Evolutionary conservation across 2,797 vertebrate species (phyloP).

Genomic region (Tauraco hartlaubi): DNA sequence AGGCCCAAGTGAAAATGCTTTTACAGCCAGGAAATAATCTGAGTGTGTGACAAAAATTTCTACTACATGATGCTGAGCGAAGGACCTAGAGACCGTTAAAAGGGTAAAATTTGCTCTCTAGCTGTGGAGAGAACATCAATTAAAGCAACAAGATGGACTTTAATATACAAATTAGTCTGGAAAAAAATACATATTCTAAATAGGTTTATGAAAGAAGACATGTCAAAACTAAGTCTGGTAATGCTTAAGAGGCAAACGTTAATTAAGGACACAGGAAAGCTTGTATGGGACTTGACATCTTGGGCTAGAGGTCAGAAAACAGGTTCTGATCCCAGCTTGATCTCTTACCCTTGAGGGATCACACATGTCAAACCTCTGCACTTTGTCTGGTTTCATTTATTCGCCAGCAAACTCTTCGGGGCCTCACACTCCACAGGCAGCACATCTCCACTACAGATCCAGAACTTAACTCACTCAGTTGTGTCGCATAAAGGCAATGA

Average conservation of each 20-base stretch:
- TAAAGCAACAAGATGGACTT: background rate
- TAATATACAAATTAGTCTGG: background rate
- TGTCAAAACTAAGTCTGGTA: background rate
- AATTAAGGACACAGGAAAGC: background rate
- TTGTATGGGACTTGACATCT: background rate
- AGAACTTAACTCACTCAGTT: accelerated
- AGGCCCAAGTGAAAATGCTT: background rate
- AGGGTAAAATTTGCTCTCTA: background rate
- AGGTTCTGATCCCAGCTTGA: background rate
- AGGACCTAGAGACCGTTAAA: background rate
- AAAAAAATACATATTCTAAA: background rate
- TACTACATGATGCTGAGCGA: background rate
- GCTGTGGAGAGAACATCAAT: background rate
- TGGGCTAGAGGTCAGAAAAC: background rate
- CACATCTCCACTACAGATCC: background rate
- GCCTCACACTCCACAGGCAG: background rate
- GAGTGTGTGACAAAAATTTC: background rate
- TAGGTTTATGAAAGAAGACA: background rate
- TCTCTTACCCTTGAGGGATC: background rate
- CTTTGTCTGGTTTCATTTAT: background rate
- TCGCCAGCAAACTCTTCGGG: background rate
- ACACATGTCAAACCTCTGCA: background rate
- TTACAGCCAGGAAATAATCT: background rate
- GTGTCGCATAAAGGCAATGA: accelerated
- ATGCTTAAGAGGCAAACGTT: background rate